These are phyloP conservation scores for Ectobius pallidus DNA, from an alignment of 2,888 invertebrate species.

Conservation along the genomic window DNA sequence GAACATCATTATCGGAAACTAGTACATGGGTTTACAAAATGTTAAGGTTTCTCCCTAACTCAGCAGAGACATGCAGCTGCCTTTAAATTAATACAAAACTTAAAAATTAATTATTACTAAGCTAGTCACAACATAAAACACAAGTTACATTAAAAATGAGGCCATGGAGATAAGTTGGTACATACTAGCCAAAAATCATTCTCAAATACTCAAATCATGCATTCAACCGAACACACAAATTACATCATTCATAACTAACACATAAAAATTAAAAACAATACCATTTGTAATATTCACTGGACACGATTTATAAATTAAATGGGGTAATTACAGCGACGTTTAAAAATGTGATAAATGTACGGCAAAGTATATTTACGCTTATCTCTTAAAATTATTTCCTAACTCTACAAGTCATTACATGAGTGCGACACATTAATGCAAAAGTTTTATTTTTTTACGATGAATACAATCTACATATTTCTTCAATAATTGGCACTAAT, in stretches of 20 bases:
- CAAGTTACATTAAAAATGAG: conserved; percentile 36
- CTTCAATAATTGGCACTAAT: conserved; percentile 41
- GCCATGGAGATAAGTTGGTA: conserved; percentile 29
- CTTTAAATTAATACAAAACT: conserved; percentile 28
- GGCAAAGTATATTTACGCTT: conserved; percentile 38
- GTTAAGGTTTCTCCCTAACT: conserved; percentile 13
- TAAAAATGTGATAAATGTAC: conserved; percentile 37
- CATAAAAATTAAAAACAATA: conserved; percentile 18
- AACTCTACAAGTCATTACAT: conserved; percentile 40
- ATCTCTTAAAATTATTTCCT: conserved; percentile 42
- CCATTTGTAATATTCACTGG: conserved; percentile 1
- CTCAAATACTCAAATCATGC: conserved; percentile 19
- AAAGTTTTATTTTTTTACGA: conserved; percentile 33
- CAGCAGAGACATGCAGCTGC: conserved; percentile 20
- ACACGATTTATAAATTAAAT: conserved; percentile 19
- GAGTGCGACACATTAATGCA: conserved; percentile 41
- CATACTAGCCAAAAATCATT: conserved; percentile 10
- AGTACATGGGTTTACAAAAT: conserved; percentile 20
- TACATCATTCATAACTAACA: conserved; percentile 21
- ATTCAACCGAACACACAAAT: conserved; percentile 31
- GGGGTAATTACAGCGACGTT: conserved; percentile 38
- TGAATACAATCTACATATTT: conserved; percentile 36
- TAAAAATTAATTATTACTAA: conserved; percentile 37
- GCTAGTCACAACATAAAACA: conserved; percentile 39
- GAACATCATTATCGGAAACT: conserved; percentile 25